Conservation (phyloP, 2,113 vertebrate species). For the Perca schrenkii region DNA sequence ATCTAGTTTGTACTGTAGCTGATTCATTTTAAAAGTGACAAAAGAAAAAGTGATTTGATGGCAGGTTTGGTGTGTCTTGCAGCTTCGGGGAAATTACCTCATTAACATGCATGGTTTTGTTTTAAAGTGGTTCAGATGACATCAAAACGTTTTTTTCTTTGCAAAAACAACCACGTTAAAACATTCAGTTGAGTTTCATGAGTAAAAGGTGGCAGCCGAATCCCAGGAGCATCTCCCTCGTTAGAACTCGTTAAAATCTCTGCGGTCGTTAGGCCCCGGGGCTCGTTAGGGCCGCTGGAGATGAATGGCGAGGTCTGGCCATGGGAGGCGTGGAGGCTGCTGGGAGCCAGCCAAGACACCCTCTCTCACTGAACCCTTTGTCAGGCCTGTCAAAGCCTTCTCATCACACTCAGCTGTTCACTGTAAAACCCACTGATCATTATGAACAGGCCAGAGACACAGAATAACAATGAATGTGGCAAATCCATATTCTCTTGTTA, state of each 20-base stretch:
- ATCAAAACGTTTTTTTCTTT: background rate
- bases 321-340: conserved; percentile 62
- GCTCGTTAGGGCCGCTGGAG: conserved; percentile 65
- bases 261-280: conserved; percentile 37
- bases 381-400: conserved; percentile 80
- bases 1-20: background rate
- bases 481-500: conserved; percentile 69
- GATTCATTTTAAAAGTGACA: background rate
- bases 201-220: conserved; percentile 18
- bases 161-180: conserved; percentile 1
- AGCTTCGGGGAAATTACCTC: background rate
- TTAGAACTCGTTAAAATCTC: conserved; percentile 69
- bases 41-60: background rate
- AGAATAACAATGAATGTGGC: conserved; percentile 57
- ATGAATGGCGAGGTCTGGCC: conserved; percentile 63
- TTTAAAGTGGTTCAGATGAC: conserved; percentile 15
- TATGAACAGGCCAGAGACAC: conserved; percentile 69
- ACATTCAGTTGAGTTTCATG: background rate
- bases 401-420: conserved; percentile 82
- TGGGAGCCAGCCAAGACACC: conserved; percentile 72
- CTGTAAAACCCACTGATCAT: conserved; percentile 78
- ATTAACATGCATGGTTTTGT: conserved; percentile 1
- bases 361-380: conserved; percentile 76
- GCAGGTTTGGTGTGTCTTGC: background rate
- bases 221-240: conserved; percentile 51